These are phyloP conservation scores for Patella vulgata DNA, from an alignment of 1,140 invertebrate species.

Conservation along the genomic window DNA sequence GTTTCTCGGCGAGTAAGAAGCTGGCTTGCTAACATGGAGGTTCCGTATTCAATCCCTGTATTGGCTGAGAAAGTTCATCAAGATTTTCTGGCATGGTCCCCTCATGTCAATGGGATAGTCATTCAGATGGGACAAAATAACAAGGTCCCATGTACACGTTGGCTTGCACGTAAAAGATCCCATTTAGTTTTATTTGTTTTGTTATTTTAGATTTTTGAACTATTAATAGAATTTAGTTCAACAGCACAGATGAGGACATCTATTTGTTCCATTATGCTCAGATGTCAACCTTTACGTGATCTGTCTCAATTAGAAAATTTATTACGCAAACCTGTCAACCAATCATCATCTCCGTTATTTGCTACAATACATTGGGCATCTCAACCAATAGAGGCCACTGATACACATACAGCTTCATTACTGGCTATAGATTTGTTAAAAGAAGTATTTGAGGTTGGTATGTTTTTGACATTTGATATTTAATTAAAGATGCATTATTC, in stretches of 20 bases:
- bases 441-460: slow-evolving; percentile 54
- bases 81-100: too few species aligned
- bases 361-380: slow-evolving; percentile 50
- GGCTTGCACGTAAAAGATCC: too few species aligned
- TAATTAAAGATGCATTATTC: too few species aligned
- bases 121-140: too few species aligned
- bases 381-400: slow-evolving; percentile 37
- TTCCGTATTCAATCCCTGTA: too few species aligned
- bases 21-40: too few species aligned
- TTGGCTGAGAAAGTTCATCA: too few species aligned
- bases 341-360: slow-evolving; percentile 43
- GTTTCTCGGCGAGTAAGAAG: too few species aligned
- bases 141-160: too few species aligned
- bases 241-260: slow-evolving; percentile 36
- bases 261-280: slow-evolving; percentile 45
- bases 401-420: slow-evolving; percentile 28
- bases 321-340: slow-evolving; percentile 26
- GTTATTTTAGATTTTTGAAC: slow-evolving; percentile 55
- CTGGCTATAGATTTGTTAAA: slow-evolving; percentile 47
- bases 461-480: too few species aligned
- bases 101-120: too few species aligned
- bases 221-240: slow-evolving; percentile 48
- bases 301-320: slow-evolving; percentile 16
- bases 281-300: slow-evolving; percentile 29
- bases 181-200: too few species aligned